Evolutionary conservation across 2,797 vertebrate species (phyloP).

Genomic region (Micromesistius poutassou): DNA sequence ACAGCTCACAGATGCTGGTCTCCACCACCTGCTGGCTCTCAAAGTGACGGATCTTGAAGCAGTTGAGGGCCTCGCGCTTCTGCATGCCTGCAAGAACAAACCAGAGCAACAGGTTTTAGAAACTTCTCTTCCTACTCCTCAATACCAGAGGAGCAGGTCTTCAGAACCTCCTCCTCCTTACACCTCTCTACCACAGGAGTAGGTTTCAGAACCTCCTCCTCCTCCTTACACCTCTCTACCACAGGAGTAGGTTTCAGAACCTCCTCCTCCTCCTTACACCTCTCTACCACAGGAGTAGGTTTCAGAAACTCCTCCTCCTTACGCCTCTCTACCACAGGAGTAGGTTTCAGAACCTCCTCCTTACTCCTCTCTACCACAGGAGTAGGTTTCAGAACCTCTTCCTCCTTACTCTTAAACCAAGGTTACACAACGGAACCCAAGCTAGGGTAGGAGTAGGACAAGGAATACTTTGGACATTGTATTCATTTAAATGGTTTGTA

Average conservation of each 20-base stretch:
- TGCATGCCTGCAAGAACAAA: slow-evolving; percentile 81
- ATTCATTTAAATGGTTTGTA: background rate
- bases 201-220: background rate
- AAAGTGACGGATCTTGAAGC: slow-evolving; percentile 89
- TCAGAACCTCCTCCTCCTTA: background rate
- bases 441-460: background rate
- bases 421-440: background rate
- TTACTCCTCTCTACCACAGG: background rate
- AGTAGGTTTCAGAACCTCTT: background rate
- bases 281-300: background rate
- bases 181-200: background rate
- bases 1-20: slow-evolving; percentile 86
- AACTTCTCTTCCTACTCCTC: background rate
- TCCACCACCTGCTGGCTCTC: slow-evolving; percentile 85
- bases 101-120: background rate
- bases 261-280: background rate
- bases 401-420: background rate
- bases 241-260: background rate
- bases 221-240: background rate
- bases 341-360: background rate
- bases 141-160: background rate
- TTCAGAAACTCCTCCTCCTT: background rate
- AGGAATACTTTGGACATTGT: background rate
- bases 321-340: background rate
- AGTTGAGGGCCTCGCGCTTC: slow-evolving; percentile 85